Percentiles rank a stretch among this genome's conserved stretches.
These are phyloP conservation scores for Lycophotia porphyrea DNA, from an alignment of 2,888 invertebrate species.

Conservation along the genomic window DNA sequence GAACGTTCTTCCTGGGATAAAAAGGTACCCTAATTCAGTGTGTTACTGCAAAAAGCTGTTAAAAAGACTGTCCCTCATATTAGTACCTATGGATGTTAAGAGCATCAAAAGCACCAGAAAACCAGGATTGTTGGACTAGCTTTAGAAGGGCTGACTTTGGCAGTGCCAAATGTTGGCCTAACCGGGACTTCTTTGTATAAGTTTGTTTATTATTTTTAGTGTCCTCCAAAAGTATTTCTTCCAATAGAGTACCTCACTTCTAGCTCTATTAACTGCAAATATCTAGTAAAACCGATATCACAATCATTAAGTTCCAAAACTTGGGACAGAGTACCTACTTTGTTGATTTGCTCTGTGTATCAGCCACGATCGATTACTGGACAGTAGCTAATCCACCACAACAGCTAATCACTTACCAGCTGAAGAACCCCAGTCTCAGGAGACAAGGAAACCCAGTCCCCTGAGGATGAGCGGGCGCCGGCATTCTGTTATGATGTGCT, in stretches of 20 bases:
- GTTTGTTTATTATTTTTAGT: background rate
- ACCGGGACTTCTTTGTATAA: background rate
- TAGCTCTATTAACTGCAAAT: background rate
- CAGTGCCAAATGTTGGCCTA: background rate
- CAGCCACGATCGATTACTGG: background rate
- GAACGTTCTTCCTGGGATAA: background rate
- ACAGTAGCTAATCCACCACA: background rate
- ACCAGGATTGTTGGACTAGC: too few relatives aligned
- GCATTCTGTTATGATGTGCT: background rate
- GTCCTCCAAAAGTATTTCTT: background rate
- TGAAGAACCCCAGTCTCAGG: constrained; percentile 3
- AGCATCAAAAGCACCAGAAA: too few relatives aligned
- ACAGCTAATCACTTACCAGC: constrained; percentile 22
- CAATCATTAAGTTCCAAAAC: background rate
- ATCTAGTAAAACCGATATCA: background rate
- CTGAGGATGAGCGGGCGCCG: background rate
- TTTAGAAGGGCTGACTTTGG: background rate
- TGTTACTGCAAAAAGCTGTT: too few relatives aligned
- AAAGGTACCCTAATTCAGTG: too few relatives aligned
- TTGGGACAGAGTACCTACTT: background rate
- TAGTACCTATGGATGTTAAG: too few relatives aligned
- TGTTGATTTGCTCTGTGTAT: background rate
- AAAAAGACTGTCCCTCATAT: too few relatives aligned
- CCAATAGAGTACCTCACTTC: background rate
- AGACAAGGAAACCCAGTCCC: constrained; percentile 3